Conservation (phyloP, 1,140 invertebrate species). For the Drosophila aff. region DNA sequence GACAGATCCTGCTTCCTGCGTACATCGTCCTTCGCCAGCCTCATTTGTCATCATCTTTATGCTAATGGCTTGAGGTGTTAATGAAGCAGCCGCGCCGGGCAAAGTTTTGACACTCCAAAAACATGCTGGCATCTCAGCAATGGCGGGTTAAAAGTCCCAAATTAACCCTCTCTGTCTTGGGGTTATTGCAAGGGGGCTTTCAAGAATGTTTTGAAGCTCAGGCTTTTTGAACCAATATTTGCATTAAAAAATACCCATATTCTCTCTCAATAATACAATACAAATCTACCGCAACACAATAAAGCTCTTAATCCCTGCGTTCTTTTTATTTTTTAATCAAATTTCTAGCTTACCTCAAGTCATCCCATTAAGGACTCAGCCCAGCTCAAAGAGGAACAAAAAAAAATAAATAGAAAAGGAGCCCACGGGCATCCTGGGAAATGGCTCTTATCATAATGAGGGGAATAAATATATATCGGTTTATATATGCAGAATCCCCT, state of each 20-base stretch:
- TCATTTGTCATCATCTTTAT: slow-evolving; percentile 78
- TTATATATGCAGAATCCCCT: slow-evolving; percentile 41
- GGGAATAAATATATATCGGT: slow-evolving; percentile 28
- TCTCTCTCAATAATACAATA: not conserved
- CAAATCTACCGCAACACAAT: slow-evolving; percentile 2
- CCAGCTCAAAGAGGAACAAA: slow-evolving; percentile 1
- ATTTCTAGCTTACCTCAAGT: slow-evolving; percentile 19
- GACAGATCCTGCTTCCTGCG: not conserved
- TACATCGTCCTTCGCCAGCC: slow-evolving; percentile 25
- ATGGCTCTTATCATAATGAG: slow-evolving; percentile 36
- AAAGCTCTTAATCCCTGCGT: slow-evolving; percentile 6
- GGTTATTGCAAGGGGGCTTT: not conserved
- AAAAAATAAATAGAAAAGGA: not conserved
- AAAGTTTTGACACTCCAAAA: slow-evolving; percentile 18
- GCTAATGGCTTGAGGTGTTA: slow-evolving; percentile 69
- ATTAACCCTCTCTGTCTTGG: slow-evolving; percentile 1
- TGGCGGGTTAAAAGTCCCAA: not conserved
- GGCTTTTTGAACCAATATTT: too few species aligned
- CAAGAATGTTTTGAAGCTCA: not conserved
- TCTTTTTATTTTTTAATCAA: not conserved
- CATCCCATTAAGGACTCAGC: slow-evolving; percentile 31
- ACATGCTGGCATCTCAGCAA: slow-evolving; percentile 5
- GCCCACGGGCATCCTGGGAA: slow-evolving; percentile 14
- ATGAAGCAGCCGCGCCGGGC: slow-evolving; percentile 33
- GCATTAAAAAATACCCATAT: not conserved